Conservation (phyloP, 2,888 invertebrate species). For the Cacoxenus indagator region DNA sequence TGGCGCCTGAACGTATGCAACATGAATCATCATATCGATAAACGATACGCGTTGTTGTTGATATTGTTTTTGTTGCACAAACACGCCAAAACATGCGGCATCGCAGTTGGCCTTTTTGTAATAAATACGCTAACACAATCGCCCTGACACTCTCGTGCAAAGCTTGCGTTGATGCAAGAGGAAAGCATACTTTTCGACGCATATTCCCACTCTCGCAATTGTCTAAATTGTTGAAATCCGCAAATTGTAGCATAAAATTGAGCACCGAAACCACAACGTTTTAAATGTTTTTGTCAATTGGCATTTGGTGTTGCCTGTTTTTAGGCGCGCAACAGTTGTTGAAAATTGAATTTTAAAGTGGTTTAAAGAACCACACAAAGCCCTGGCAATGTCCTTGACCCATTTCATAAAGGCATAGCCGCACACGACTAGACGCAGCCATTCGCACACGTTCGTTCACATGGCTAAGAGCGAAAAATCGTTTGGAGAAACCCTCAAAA, state of each 20-base stretch:
- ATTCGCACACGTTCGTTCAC: neutral
- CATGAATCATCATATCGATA: slow-evolving; percentile 13
- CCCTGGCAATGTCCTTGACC: slow-evolving; percentile 18
- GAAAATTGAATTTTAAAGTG: slow-evolving; percentile 1
- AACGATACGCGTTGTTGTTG: neutral
- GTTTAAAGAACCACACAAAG: neutral
- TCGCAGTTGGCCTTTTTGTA: slow-evolving; percentile 15
- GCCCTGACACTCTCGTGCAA: neutral
- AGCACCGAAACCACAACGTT: neutral
- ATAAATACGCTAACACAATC: slow-evolving; percentile 24
- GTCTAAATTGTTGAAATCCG: neutral
- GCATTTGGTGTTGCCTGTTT: neutral
- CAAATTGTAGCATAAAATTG: neutral
- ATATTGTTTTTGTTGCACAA: slow-evolving; percentile 11
- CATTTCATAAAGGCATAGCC: neutral
- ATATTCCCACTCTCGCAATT: neutral
- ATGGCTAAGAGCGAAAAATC: neutral
- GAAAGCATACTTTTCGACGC: neutral
- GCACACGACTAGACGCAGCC: neutral
- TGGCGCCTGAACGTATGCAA: slow-evolving; percentile 13
- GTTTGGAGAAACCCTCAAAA: slow-evolving; percentile 8
- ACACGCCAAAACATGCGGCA: slow-evolving; percentile 24
- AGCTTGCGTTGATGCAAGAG: neutral
- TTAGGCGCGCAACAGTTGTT: slow-evolving; percentile 22
- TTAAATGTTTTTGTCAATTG: slow-evolving; percentile 3